Percentiles rank a stretch among this genome's conserved stretches.
These are phyloP conservation scores for Phaonia tiefii DNA, from an alignment of 2,888 invertebrate genomes.

Conservation along the genomic window DNA sequence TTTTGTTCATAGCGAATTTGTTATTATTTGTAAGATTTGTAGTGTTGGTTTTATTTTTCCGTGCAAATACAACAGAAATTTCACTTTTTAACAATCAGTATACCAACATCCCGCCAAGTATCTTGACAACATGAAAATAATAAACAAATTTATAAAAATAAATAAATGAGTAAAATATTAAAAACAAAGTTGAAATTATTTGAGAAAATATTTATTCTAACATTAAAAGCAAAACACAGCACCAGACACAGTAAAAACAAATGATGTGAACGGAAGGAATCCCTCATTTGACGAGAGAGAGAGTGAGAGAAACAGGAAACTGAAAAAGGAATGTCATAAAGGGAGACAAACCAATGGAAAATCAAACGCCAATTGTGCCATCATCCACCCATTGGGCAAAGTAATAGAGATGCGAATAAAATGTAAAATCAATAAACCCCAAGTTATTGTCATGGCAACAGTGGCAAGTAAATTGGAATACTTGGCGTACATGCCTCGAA, in stretches of 20 bases:
- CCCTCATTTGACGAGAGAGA: no score
- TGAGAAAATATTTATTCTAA: constrained; percentile 63
- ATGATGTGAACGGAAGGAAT: no score
- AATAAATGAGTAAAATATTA: constrained; percentile 48
- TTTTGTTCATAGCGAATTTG: not conserved
- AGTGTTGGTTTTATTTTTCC: constrained; percentile 45
- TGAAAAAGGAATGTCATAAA: no score
- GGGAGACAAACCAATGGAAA: no score
- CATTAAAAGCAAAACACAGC: constrained; percentile 53
- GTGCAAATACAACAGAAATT: constrained; percentile 28
- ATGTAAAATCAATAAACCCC: no score
- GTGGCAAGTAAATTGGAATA: no score
- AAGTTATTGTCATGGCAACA: no score
- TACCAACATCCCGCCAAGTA: not conserved
- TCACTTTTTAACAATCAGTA: constrained; percentile 25
- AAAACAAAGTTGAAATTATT: constrained; percentile 64
- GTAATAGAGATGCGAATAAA: no score
- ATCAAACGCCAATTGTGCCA: no score
- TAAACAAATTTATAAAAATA: constrained; percentile 57
- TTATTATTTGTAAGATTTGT: constrained; percentile 35
- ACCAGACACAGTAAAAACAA: constrained; percentile 49
- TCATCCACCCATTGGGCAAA: no score
- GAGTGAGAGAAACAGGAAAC: no score
- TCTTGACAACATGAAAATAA: constrained; percentile 61
- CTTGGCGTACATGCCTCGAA: no score